A percentile compares a stretch with the other conserved stretches of the same genome.
Conservation (phyloP, 2,888 invertebrate genomes). For the Torymus texanus region DNA sequence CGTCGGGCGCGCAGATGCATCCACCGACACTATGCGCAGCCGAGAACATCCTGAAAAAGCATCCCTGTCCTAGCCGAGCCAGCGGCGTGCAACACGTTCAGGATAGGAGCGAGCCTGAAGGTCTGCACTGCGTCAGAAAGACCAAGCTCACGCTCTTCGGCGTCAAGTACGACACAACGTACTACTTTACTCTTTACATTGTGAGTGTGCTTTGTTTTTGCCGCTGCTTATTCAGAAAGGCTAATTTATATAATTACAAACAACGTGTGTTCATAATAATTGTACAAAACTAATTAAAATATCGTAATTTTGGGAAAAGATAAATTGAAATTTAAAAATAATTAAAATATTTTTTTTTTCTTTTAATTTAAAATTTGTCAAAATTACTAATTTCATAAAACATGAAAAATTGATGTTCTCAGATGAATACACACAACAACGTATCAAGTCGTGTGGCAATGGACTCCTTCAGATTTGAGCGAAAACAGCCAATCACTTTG, state of each 20-base stretch:
- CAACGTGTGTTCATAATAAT: too few relatives aligned
- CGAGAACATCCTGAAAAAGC: conserved; percentile 67
- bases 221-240: neutral
- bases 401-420: conserved; percentile 25
- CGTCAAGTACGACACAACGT: conserved; percentile 72
- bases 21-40: conserved; percentile 73
- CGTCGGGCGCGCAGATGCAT: conserved; percentile 68
- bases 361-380: neutral
- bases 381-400: neutral
- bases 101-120: conserved; percentile 69
- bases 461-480: conserved; percentile 68
- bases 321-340: too few relatives aligned
- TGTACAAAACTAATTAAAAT: too few relatives aligned
- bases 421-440: conserved; percentile 71
- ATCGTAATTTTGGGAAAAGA: too few relatives aligned
- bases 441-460: conserved; percentile 70
- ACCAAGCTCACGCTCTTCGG: conserved; percentile 72
- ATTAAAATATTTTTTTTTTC: too few relatives aligned
- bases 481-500: conserved; percentile 67
- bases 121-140: conserved; percentile 71
- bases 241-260: too few relatives aligned
- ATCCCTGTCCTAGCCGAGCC: conserved; percentile 58
- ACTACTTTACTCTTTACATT: conserved; percentile 73
- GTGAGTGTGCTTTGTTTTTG: conserved; percentile 60
- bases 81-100: conserved; percentile 58